Conservation (phyloP, 2,888 invertebrate species). For the Temnothorax unifasciatus region DNA sequence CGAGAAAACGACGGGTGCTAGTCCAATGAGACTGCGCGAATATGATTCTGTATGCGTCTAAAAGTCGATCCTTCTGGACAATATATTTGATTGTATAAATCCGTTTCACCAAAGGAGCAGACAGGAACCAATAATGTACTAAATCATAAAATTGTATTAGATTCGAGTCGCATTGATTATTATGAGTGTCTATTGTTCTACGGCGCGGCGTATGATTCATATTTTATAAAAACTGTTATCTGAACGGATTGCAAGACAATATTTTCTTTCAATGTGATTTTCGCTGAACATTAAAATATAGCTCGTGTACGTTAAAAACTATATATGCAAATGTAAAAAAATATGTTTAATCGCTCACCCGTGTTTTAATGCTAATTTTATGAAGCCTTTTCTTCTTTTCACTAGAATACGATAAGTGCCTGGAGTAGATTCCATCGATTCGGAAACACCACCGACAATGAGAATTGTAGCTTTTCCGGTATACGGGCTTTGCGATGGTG, state of each 20-base stretch:
- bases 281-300: not conserved
- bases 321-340: not conserved
- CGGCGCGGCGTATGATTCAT: not conserved
- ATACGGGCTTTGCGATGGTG: constrained; percentile 85
- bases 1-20: constrained; percentile 92
- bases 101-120: constrained; percentile 96
- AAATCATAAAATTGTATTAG: constrained; percentile 56
- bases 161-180: not conserved
- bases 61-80: constrained; percentile 91
- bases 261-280: not conserved
- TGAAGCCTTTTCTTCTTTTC: constrained; percentile 92
- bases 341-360: constrained; percentile 88
- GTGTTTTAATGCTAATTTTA: constrained; percentile 91
- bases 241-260: not conserved
- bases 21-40: constrained; percentile 91
- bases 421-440: constrained; percentile 94
- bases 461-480: constrained; percentile 90
- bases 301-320: not conserved
- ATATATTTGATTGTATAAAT: constrained; percentile 92
- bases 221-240: not conserved
- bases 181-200: not conserved
- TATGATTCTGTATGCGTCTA: constrained; percentile 90
- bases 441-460: constrained; percentile 96
- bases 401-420: constrained; percentile 91
- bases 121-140: constrained; percentile 95